Percentiles rank a stretch among this genome's conserved stretches.
These are phyloP conservation scores for Euplexia lucipara DNA, from an alignment of 2,888 invertebrate genomes.

Conservation along the genomic window DNA sequence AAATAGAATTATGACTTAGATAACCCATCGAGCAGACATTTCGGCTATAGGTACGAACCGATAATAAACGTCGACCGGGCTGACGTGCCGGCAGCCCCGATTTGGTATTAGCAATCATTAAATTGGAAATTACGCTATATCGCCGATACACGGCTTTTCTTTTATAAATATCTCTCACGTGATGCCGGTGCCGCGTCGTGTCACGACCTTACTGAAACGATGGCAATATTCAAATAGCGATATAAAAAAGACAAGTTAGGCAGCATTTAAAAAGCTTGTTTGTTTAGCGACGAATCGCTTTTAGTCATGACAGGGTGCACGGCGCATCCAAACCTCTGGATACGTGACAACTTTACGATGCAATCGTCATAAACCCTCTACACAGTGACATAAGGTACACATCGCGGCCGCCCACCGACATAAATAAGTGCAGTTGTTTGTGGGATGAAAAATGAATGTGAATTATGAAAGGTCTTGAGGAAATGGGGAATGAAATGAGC, in stretches of 20 bases:
- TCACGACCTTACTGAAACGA: slow-evolving; percentile 88
- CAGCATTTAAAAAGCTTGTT: slow-evolving; percentile 91
- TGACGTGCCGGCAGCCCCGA: slow-evolving; percentile 87
- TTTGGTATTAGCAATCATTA: slow-evolving; percentile 90
- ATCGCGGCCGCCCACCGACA: slow-evolving; percentile 50
- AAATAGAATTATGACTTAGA: slow-evolving; percentile 66
- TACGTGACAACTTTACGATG: slow-evolving; percentile 70
- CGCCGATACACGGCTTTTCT: slow-evolving; percentile 89
- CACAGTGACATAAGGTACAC: slow-evolving; percentile 61
- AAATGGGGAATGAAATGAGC: slow-evolving; percentile 71
- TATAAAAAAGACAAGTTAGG: slow-evolving; percentile 91
- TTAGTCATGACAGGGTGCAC: slow-evolving; percentile 87
- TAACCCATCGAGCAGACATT: slow-evolving; percentile 69
- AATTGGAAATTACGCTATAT: slow-evolving; percentile 91
- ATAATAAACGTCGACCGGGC: slow-evolving; percentile 79
- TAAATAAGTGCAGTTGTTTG: slow-evolving; percentile 64
- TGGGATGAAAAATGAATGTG: slow-evolving; percentile 74
- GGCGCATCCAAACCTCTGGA: slow-evolving; percentile 78
- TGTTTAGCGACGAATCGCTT: slow-evolving; percentile 89
- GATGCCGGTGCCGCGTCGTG: slow-evolving; percentile 89
- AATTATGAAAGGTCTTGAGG: slow-evolving; percentile 73
- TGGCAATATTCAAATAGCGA: slow-evolving; percentile 90
- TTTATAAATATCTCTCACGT: slow-evolving; percentile 91
- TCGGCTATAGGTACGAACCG: slow-evolving; percentile 70
- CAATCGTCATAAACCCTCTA: slow-evolving; percentile 63